Conservation (phyloP, 1,140 invertebrate species). For the Pseudomyrmex pallidus region DNA sequence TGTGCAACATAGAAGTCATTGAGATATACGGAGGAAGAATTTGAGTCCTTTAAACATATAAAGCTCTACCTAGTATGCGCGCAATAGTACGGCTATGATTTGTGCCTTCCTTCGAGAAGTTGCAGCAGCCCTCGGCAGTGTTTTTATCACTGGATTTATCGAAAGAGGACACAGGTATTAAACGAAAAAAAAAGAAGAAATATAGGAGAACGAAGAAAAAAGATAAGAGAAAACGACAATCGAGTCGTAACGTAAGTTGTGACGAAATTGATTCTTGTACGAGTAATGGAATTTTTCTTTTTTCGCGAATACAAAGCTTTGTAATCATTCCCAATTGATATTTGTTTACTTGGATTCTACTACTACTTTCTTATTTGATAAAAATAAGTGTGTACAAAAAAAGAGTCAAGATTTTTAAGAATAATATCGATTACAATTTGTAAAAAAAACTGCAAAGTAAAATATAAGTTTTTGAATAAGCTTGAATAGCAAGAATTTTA, state of each 20-base stretch:
- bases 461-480: conserved; percentile 19
- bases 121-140: conserved; percentile 11
- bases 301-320: conserved; percentile 58
- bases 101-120: conserved; percentile 61
- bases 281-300: conserved; percentile 47
- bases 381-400: conserved; percentile 51
- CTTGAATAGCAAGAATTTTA: not conserved
- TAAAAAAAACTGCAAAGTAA: conserved; percentile 12
- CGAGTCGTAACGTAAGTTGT: conserved; percentile 8
- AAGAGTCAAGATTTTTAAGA: conserved; percentile 76
- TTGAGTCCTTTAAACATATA: conserved; percentile 47
- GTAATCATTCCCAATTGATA: conserved; percentile 79
- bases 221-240: conserved; percentile 1
- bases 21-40: conserved; percentile 43
- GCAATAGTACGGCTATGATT: conserved; percentile 71
- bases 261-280: conserved; percentile 3
- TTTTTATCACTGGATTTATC: not conserved
- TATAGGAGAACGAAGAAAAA: not conserved
- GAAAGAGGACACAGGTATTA: conserved; percentile 1
- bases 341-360: conserved; percentile 73
- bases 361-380: conserved; percentile 43
- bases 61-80: conserved; percentile 51
- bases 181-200: not conserved
- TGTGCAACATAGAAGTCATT: conserved; percentile 46
- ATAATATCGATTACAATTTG: conserved; percentile 54